Evolutionary conservation across 2,888 invertebrate species (phyloP), one percentile per base, ranked within the genome.

Genomic region (Scaptomyza caliginosa): DNA sequence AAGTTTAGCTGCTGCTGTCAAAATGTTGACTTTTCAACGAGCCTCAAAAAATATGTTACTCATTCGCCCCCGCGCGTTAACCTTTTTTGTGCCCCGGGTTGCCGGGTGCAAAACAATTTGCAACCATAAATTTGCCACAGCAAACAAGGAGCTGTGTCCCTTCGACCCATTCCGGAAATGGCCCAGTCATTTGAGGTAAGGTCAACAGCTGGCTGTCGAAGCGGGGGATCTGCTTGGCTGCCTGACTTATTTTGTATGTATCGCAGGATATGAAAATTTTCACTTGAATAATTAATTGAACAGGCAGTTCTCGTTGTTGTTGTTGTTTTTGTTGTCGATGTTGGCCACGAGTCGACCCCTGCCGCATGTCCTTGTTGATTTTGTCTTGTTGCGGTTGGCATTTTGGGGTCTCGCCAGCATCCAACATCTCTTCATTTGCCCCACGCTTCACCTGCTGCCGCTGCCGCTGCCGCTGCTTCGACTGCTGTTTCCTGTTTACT

Each of bases 231-330:
- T 70, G 83, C 56, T 73, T 76, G 26, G n/a, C 3, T 8, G 83
- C 62, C 85, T 76, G 83, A 81, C 83, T 78, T 85, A 74, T 79
- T 87, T 85, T 67, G 83, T 76, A 78, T 76, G 76, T 76, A 68
- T 60, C 63, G 74, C 74, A 76, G 88, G 84, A 88, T 88, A 88
- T 88, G 88, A 88, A 83, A 79, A 88, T 88, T 88, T 88, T 81
- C 81, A 88, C 79, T 86, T 83, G 86, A 88, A 88, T 88, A 88
- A 88, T 88, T 88, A 88, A 88, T 88, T 86, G 77, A 84, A 74
- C 74, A 60, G 67, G 69, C 72, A 66, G 56, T 23, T 39, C 26
- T 24, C 42, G 51, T 21, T 24, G 50, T 46, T 45, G 40, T 32
- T 58, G 52, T 21, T 24, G 51, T 48, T 46, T 32, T 42, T 54